These are phyloP conservation scores for Agrilus cyanescens DNA, from an alignment of 2,888 invertebrate genomes.

Conservation along the genomic window DNA sequence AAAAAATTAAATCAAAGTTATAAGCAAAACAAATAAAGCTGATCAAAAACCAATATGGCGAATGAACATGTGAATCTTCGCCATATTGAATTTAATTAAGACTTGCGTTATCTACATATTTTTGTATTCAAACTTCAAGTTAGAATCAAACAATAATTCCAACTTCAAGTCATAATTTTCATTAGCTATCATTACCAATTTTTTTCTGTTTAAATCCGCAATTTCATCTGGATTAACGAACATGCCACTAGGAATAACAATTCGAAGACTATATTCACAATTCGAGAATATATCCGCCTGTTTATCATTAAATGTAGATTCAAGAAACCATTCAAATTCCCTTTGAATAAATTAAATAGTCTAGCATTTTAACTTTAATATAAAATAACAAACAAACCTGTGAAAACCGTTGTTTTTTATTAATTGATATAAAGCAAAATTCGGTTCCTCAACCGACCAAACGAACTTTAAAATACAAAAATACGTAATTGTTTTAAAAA, in stretches of 20 bases:
- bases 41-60: too few relatives aligned
- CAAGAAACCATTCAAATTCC: slow-evolving; percentile 36
- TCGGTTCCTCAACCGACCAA: too few relatives aligned
- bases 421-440: neutral
- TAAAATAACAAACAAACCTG: slow-evolving; percentile 24
- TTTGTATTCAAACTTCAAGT: too few relatives aligned
- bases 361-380: neutral
- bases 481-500: too few relatives aligned
- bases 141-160: neutral
- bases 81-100: too few relatives aligned
- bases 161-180: neutral
- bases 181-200: slow-evolving; percentile 18
- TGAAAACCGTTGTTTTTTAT: slow-evolving; percentile 39
- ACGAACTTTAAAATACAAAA: too few relatives aligned
- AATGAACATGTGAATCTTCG: too few relatives aligned
- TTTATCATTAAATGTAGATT: slow-evolving; percentile 16
- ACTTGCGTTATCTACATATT: too few relatives aligned
- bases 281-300: slow-evolving; percentile 16
- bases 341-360: slow-evolving; percentile 21
- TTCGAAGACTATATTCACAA: slow-evolving; percentile 28
- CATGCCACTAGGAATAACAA: slow-evolving; percentile 31
- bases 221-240: slow-evolving; percentile 37
- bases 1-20: too few relatives aligned
- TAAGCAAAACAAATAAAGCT: too few relatives aligned
- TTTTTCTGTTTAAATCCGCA: slow-evolving; percentile 29